phyloP scores from a whole-genome alignment of 2,113 vertebrate species.

The Rhinolophus sinicus region DNA sequence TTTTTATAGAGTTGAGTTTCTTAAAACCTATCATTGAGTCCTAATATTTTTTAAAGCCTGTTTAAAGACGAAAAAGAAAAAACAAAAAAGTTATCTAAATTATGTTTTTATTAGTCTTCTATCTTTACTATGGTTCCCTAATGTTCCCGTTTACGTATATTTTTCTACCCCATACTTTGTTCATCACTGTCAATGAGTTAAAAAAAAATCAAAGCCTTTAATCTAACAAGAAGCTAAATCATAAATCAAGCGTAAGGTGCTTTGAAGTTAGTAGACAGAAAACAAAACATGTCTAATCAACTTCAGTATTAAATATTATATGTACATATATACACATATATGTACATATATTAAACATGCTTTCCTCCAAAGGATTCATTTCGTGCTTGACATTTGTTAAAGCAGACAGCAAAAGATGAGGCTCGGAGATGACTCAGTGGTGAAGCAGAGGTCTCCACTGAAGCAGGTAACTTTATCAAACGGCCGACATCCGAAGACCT shows the following conservation, averaged over 20 bases:
- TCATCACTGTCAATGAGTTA: background rate
- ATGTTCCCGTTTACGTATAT: background rate
- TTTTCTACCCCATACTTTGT: background rate
- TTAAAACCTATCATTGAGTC: background rate
- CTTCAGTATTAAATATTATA: background rate
- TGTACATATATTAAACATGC: background rate
- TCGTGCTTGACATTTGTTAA: background rate
- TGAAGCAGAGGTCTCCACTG: background rate
- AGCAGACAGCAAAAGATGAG: background rate
- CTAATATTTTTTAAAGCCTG: background rate
- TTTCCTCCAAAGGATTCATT: background rate
- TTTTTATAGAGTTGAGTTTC: background rate
- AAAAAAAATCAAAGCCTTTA: background rate
- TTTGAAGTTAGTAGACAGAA: constrained; percentile 23
- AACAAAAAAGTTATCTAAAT: constrained; percentile 14
- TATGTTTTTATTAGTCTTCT: background rate
- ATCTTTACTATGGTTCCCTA: background rate
- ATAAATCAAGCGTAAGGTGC: background rate
- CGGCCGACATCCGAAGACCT: background rate
- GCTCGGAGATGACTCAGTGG: background rate
- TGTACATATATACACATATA: too few relatives aligned
- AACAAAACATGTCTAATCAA: background rate
- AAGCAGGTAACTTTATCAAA: background rate
- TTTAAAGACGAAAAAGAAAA: background rate
- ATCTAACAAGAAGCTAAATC: background rate